Evolutionary conservation across 2,888 invertebrate species (phyloP).

Genomic region (Steromphala cineraria): DNA sequence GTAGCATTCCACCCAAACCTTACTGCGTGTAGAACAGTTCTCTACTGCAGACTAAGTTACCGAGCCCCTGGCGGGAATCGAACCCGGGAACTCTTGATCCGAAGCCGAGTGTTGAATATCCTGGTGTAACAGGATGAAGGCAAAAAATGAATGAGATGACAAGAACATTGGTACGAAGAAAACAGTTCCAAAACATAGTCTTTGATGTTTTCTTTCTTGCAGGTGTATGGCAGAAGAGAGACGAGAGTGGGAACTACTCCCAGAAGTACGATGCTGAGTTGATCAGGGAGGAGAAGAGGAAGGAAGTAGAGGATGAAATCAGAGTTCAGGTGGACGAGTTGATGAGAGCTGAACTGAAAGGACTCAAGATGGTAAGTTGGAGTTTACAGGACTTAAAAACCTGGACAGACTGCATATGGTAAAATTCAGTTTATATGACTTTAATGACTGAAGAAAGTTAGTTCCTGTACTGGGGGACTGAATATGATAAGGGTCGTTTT

Average conservation of each 20-base stretch:
- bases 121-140: too few species aligned
- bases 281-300: slow-evolving; percentile 88
- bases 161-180: too few species aligned
- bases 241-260: slow-evolving; percentile 84
- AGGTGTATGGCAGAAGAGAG: slow-evolving; percentile 88
- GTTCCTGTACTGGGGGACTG: too few species aligned
- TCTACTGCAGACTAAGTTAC: too few species aligned
- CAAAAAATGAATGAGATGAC: too few species aligned
- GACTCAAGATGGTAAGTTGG: slow-evolving; percentile 81
- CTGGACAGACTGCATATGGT: slow-evolving; percentile 83
- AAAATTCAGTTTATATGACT: slow-evolving; percentile 33
- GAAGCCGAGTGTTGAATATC: too few species aligned
- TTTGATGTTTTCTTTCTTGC: background rate
- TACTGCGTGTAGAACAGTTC: too few species aligned
- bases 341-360: slow-evolving; percentile 79
- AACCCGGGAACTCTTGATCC: too few species aligned
- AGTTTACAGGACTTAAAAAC: slow-evolving; percentile 77
- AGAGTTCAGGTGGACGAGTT: slow-evolving; percentile 83
- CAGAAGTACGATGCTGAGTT: slow-evolving; percentile 89
- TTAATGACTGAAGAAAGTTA: too few species aligned
- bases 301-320: slow-evolving; percentile 88
- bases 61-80: too few species aligned
- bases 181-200: too few species aligned
- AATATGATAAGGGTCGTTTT: slow-evolving; percentile 80
- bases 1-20: too few species aligned